phyloP scores from a whole-genome alignment of 92 coral and sea anemone genomes.

The Zoanthus gigantus region DNA sequence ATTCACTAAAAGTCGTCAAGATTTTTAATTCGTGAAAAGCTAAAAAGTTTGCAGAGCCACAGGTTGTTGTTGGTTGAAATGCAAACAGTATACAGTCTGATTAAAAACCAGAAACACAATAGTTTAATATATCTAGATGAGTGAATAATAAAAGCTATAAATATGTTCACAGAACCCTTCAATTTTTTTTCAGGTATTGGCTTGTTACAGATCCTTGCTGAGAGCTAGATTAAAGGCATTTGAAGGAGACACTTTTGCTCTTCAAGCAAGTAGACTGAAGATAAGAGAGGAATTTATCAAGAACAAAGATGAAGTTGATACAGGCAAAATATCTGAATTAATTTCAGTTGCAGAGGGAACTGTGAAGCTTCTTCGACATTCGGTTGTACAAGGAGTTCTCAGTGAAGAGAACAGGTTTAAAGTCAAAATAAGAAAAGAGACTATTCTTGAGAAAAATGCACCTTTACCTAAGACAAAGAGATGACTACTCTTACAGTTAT shows the following conservation, averaged over 20 bases:
- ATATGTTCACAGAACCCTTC: no score
- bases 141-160: no score
- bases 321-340: conserved; percentile 80
- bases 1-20: no score
- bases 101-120: no score
- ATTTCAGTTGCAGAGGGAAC: conserved; percentile 78
- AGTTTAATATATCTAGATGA: no score
- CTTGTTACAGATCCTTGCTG: conserved; percentile 87
- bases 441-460: conserved; percentile 87
- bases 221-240: conserved; percentile 86
- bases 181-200: conserved; percentile 68
- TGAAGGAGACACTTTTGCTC: conserved; percentile 73
- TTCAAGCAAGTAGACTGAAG: conserved; percentile 82
- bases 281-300: conserved; percentile 80
- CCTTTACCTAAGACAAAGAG: conserved; percentile 59
- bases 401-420: conserved; percentile 60
- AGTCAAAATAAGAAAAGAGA: conserved; percentile 74
- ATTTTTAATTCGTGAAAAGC: no score
- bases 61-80: no score
- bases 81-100: no score
- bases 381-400: conserved; percentile 88
- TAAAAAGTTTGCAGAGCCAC: no score
- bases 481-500: neutral
- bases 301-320: conserved; percentile 79
- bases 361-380: conserved; percentile 78